Base-by-base conservation (phyloP, 2,888 invertebrate genomes). In the Lamellibrachia satsuma region DNA sequence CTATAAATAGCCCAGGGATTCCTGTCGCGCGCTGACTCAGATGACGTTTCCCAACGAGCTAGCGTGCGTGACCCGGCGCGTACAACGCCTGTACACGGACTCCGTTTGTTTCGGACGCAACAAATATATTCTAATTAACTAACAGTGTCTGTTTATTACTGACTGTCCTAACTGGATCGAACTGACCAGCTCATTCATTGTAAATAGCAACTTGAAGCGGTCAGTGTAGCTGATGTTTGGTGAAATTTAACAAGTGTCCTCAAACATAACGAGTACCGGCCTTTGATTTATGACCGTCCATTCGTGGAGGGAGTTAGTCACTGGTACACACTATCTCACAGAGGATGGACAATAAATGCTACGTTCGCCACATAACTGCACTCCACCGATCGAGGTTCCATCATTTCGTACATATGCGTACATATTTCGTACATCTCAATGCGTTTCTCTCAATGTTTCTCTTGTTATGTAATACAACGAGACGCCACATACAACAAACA, bases 171-270 rank as follows among this genome's bases (percentile, higher is more conserved):
- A 3, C 75, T 22, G 6, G 75, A 75, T 15, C 22, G 15, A n/a
- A 22, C 22, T 75, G 75, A n/a, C 15, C 75, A 75, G 75, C 22
- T n/a, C 6, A 9, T 55, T 75, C n/a, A 75, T n/a, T 75, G 55
- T 55, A 55, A 55, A 9, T 55, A 3, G n/a, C 22, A 6, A 11
- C 75, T 75, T 22, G 75, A 75, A 15, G 6, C n/a, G 75, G 75
- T 75, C 75, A 75, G 75, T 75, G 75, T 75, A 22, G 22, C n/a
- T 15, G 57, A 11, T 57, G 15, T 57, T 8, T 57, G 57, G 57
- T 57, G 22, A n/a, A 75, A 75, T 75, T 75, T 75, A 75, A 75
- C 75, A 75, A 75, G 75, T 75, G 75, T 75, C 22, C 75, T 75
- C 75, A n/a, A 15, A 22, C 75, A 6, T 75, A 75, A 75, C 3